Base-by-base conservation (phyloP, 2,797 vertebrate genomes). In the Lagocephalus sceleratus region DNA sequence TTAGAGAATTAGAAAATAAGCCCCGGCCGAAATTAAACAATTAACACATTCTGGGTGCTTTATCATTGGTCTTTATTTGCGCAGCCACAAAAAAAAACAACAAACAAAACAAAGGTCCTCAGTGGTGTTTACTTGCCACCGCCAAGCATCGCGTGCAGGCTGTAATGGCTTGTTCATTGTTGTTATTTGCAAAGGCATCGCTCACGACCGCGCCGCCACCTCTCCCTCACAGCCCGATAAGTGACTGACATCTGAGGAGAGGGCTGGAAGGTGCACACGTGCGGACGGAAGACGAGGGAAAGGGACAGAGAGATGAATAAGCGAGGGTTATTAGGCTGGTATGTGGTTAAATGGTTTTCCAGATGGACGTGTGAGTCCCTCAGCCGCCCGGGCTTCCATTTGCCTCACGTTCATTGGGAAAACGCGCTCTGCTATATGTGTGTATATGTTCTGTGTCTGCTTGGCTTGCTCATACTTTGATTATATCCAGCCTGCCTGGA, bases 161-260 rank as follows among this genome's bases (percentile, higher is more conserved):
- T 35, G 5, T 79, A 82, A 75, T 79, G 60, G 77, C 76, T 74
- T 80, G 68, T 66, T 81, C 79, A 85, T 86, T 84, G 78, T 71
- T 63, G 76, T 81, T 71, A 78, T 79, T 85, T 84, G 64, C 75
- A 73, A 75, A 79, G 63, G 60, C 67, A 47, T 71, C 73, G 44
- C 57, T 46, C 17, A 14, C 29, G 14, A 2, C 23, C 43, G 9
- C 38, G 39, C 39, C 58, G 42, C 54, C 26, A 20, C 53, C 60
- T 75, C 44, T 58, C 55, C 78, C 70, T 54, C 71, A 56, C 51
- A 58, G 54, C 45, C 23, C 63, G 38, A 44, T 63, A 52, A 64
- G 57, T 82, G 77, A 82, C 38, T 73, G 75, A 75, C 73, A 76
- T 73, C 39, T 78, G 68, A 81, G 78, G 71, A 56, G 60, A 54